Percentiles rank a stretch among this genome's conserved stretches.
Conservation (phyloP, 2,888 invertebrate genomes). For the Helobdella robusta region DNA sequence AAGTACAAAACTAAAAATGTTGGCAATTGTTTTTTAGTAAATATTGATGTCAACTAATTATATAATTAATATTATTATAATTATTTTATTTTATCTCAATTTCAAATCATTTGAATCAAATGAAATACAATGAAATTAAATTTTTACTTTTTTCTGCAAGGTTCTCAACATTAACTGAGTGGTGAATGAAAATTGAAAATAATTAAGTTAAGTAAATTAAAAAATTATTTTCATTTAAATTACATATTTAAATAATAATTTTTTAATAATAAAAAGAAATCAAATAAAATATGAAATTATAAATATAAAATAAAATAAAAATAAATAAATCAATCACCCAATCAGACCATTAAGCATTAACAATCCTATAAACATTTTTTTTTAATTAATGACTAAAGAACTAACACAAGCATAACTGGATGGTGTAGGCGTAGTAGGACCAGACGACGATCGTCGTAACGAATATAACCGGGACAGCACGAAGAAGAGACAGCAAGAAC, state of each 20-base stretch:
- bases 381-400: no score
- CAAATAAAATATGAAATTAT: no score
- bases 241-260: not conserved
- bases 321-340: no score
- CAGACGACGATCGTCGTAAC: slow-evolving; percentile 78
- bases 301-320: no score
- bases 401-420: slow-evolving; percentile 73
- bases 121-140: no score
- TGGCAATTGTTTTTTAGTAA: not conserved
- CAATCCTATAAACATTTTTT: no score
- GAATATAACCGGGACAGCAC: slow-evolving; percentile 91
- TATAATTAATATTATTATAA: not conserved
- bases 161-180: slow-evolving; percentile 53
- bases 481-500: slow-evolving; percentile 53
- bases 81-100: not conserved
- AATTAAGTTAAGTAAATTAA: no score
- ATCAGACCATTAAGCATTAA: no score
- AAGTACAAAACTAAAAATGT: slow-evolving; percentile 63
- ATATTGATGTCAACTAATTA: no score
- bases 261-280: not conserved
- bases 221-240: not conserved
- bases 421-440: slow-evolving; percentile 97
- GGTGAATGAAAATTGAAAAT: not conserved
- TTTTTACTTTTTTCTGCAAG: slow-evolving; percentile 60
- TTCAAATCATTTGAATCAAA: no score